Evolutionary conservation across 2,888 invertebrate genomes (phyloP).

Genomic region (Sinohyriopsis cumingii): DNA sequence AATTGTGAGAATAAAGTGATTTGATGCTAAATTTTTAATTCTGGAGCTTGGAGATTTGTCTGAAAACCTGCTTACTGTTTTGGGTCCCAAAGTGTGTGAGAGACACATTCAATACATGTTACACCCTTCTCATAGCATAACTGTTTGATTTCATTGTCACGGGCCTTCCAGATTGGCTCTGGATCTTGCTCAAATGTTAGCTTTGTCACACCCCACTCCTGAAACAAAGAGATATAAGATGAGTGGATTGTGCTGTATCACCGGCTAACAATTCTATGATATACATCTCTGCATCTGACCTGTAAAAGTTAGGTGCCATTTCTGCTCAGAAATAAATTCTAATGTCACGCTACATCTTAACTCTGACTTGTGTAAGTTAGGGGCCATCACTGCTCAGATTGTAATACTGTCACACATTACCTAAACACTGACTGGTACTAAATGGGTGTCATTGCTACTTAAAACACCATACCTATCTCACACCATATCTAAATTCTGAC

Average conservation of each 20-base stretch:
- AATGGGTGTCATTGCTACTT: too few relatives aligned
- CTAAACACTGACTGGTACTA: too few relatives aligned
- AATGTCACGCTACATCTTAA: too few relatives aligned
- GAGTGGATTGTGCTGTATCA: neutral
- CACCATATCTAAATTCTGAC: too few relatives aligned
- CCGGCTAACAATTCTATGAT: too few relatives aligned
- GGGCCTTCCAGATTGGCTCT: constrained; percentile 81
- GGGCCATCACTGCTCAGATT: too few relatives aligned
- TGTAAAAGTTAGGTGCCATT: neutral
- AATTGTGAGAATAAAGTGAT: too few relatives aligned
- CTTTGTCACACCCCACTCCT: constrained; percentile 74
- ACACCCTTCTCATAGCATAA: constrained; percentile 77
- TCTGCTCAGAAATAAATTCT: too few relatives aligned
- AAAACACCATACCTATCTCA: too few relatives aligned
- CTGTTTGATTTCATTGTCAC: constrained; percentile 77
- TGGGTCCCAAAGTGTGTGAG: constrained; percentile 84
- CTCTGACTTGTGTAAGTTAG: too few relatives aligned
- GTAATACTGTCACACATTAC: too few relatives aligned
- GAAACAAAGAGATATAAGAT: constrained; percentile 8
- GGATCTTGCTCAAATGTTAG: constrained; percentile 77
- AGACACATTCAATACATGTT: constrained; percentile 77
- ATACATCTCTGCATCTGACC: neutral
- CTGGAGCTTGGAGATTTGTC: neutral
- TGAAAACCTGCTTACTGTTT: constrained; percentile 65
- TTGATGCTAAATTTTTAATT: neutral